Percentiles rank a stretch among this genome's conserved stretches.
phyloP scores from a whole-genome alignment of 2,797 vertebrate species.

The Onychomys leucogaster region DNA sequence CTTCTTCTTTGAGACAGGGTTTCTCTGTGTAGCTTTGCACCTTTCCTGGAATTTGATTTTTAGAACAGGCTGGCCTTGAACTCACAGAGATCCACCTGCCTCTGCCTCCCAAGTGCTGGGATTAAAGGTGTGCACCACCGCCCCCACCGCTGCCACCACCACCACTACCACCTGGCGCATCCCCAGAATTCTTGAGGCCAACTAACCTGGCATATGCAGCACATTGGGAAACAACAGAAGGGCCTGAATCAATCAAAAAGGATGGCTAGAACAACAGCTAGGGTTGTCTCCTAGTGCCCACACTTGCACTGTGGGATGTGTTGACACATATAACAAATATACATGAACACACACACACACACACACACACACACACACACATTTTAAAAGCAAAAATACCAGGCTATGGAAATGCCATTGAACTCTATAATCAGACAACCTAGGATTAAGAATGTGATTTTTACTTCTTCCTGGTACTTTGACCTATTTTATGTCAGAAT shows the following conservation, averaged over 20 bases:
- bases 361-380: not conserved
- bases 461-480: not conserved
- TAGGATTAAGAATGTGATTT: not conserved
- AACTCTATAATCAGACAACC: not conserved
- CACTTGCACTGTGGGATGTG: not conserved
- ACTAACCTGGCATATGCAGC: not conserved
- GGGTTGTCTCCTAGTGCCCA: not conserved
- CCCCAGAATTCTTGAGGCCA: not conserved
- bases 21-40: too few species aligned
- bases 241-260: not conserved
- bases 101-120: too few species aligned
- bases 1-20: too few species aligned
- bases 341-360: not conserved
- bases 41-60: too few species aligned
- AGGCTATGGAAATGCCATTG: not conserved
- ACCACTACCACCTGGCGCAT: too few species aligned
- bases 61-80: too few species aligned
- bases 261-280: not conserved
- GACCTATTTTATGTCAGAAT: not conserved
- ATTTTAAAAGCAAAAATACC: not conserved
- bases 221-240: not conserved
- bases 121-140: too few species aligned
- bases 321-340: not conserved
- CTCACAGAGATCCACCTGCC: too few species aligned
- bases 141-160: too few species aligned